Base-by-base conservation (phyloP, 2,888 invertebrate genomes). In the Lamellibrachia columna region DNA sequence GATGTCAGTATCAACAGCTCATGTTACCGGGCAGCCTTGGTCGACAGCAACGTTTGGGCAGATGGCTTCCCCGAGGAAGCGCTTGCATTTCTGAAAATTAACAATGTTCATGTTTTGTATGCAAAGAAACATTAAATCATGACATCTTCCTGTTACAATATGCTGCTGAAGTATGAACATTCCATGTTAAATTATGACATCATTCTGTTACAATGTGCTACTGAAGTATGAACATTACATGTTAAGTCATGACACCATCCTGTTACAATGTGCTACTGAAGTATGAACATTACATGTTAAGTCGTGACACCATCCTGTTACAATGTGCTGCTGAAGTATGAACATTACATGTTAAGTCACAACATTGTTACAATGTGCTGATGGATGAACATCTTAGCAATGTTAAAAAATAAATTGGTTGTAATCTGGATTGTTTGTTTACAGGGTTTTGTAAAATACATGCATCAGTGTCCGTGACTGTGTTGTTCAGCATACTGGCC, bases 31-130 rank as follows among this genome's bases (percentile, higher is more conserved):
- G 75, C 75, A 75, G 75, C 22, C 22, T 75, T 75, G 75, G 75
- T 75, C 6, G 75, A 75, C 15, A n/a, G 22, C 75, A 75, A 75
- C 22, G 75, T 15, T 75, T 15, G 75, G 75, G 22, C 75, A n/a
- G 75, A 75, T 15, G 22, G 22, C n/a, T 75, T 75, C n/a, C 75
- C 75, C 0, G 75, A 7, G 22, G 60, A 75, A 75, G 75, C 75
- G n/a, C 75, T 75, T 75, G 75, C 75, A 75, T 75, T 75, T 75
- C 75, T 75, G 75, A 75, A 75, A 75, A 75, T 11, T 75, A 75
- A 75, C 22, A 9, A 22, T 40, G 40, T 40, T 40, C 60, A 75
- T 22, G 2, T 22, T 2, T 75, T 75, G 22, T 15, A 75, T 75
- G 75, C n/a, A 22, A 15, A 75, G n/a, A 22, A 75, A 75, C n/a